Base-by-base conservation (phyloP, 2,113 vertebrate species). In the Eonycteris spelaea region DNA sequence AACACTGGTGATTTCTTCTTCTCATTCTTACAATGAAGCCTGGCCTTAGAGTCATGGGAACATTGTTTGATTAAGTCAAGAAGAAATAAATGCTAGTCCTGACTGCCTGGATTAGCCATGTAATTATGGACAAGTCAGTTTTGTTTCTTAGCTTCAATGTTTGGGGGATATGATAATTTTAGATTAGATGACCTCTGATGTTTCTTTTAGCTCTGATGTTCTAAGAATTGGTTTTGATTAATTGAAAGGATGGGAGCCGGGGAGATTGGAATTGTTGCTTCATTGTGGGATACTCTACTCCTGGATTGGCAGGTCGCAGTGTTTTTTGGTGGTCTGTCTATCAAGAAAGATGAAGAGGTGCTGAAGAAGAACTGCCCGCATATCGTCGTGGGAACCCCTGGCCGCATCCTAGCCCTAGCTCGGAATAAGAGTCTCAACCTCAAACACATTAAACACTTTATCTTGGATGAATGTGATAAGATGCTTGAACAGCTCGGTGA, bases 401-500 rank as follows among this genome's bases (percentile, higher is more conserved):
- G 99, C 79, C 98, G 99, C 5, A 99, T 99, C 94, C 97, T 99
- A 85, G 99, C 99, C 40, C 98, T 99, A 96, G 98, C 98, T 74
- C 98, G 99, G 90, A 99, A 98, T 98, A 99, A 99, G 98, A 99
- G 97, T 89, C 99, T 99, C 85, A 99, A 99, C 97, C 98, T 99
- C 78, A 99, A 99, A 38, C 99, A 99, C 96, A 99, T 99, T 97
- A 99, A 99, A 94, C 99, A 99, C 93, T 99, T 99, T 96, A 99
- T 99, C 98, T 98, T 99, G 98, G 99, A 99, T 93, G 99, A 99
- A 92, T 99, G 99, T 30, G 99, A 99, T 97, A 99, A 99, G 97
- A 99, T 99, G 99, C 98, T 99, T 68, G 99, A 99, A 96, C 99
- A 99, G 71, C 98, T 99, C 65, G 99, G 99, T 99, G 96, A 98